These are phyloP conservation scores for Argya squamiceps DNA, from an alignment of 2,797 vertebrate genomes.

Conservation along the genomic window DNA sequence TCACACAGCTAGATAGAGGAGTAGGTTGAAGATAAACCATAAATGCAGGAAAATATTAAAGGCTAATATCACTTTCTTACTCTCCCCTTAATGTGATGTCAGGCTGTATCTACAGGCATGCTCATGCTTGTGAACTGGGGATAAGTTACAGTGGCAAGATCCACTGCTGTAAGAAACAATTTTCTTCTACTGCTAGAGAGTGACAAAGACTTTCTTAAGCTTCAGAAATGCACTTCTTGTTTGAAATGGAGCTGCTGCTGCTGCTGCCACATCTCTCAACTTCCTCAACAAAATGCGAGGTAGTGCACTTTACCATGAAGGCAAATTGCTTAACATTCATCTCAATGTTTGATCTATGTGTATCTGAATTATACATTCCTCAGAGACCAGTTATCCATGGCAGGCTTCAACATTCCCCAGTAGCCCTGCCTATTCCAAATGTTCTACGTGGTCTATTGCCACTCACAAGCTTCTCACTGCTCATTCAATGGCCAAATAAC, in stretches of 20 bases:
- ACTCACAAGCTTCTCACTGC: not conserved
- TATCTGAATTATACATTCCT: not conserved
- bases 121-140: not conserved
- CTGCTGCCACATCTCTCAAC: not conserved
- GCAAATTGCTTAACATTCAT: not conserved
- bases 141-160: not conserved
- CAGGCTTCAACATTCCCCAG: not conserved
- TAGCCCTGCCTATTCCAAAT: not conserved
- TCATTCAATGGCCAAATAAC: not conserved
- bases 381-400: not conserved
- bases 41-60: not conserved
- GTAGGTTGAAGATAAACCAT: not conserved
- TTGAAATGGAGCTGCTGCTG: not conserved
- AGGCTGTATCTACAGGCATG: not conserved
- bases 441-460: not conserved
- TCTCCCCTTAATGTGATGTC: not conserved
- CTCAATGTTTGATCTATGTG: not conserved
- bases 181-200: not conserved
- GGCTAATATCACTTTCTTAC: not conserved
- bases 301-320: not conserved
- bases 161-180: not conserved
- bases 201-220: not conserved
- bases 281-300: not conserved
- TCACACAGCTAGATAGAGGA: not conserved
- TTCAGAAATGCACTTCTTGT: not conserved